These are phyloP conservation scores for Chelonus insularis DNA, from an alignment of 1,140 invertebrate species.

Conservation along the genomic window DNA sequence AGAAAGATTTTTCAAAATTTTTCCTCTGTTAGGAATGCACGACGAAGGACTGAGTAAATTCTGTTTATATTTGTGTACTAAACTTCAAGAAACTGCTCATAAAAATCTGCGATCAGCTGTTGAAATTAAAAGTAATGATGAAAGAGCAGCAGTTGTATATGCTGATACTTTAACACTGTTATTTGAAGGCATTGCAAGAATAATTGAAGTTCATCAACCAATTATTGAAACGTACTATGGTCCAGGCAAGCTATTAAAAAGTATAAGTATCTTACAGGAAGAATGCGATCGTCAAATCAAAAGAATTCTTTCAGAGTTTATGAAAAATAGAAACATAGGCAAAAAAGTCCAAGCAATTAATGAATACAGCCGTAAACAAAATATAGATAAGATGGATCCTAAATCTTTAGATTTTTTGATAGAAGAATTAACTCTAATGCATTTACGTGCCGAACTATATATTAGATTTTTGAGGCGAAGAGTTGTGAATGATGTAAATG, in stretches of 20 bases:
- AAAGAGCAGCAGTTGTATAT: conserved; percentile 75
- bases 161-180: conserved; percentile 82
- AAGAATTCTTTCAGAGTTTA: conserved; percentile 77
- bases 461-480: conserved; percentile 84
- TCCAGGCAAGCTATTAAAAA: conserved; percentile 73
- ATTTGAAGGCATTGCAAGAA: conserved; percentile 86
- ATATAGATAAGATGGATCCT: conserved; percentile 72
- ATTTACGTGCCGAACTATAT: conserved; percentile 88
- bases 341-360: conserved; percentile 69
- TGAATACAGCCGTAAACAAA: conserved; percentile 60
- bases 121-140: conserved; percentile 68
- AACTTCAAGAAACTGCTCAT: conserved; percentile 74
- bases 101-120: conserved; percentile 72
- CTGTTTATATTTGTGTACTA: conserved; percentile 85
- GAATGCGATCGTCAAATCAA: conserved; percentile 76
- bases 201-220: conserved; percentile 90
- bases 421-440: conserved; percentile 89
- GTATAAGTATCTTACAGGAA: conserved; percentile 76
- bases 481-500: conserved; percentile 73
- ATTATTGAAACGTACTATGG: conserved; percentile 95
- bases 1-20: conserved; percentile 97
- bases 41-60: conserved; percentile 90
- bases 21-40: conserved; percentile 91
- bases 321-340: conserved; percentile 71
- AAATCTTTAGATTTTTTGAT: conserved; percentile 87